phyloP scores from a whole-genome alignment of 2,888 invertebrate genomes.

The Seira sanloemensis region DNA sequence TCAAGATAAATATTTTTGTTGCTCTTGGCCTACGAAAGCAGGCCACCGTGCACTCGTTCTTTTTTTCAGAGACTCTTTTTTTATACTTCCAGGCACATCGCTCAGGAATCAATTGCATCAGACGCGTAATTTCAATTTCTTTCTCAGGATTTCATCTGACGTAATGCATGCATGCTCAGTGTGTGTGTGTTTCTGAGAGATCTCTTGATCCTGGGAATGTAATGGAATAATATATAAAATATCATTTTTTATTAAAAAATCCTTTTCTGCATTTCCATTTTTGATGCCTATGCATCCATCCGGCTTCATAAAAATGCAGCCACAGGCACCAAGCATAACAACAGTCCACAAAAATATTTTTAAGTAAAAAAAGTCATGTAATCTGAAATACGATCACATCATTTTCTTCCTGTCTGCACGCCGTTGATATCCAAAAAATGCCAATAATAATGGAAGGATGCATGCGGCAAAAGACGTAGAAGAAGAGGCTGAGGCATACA shows the following conservation, averaged over 20 bases:
- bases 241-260: slow-evolving; percentile 21
- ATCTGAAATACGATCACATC: slow-evolving; percentile 53
- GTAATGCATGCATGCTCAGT: background rate
- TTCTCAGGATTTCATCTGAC: too few relatives aligned
- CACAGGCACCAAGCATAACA: slow-evolving; percentile 17
- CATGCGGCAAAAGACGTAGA: background rate
- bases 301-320: too few relatives aligned
- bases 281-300: too few relatives aligned
- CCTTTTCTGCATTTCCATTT: background rate
- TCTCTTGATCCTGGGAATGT: background rate
- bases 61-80: too few relatives aligned
- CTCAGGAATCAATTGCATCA: too few relatives aligned
- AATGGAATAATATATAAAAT: slow-evolving; percentile 27
- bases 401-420: slow-evolving; percentile 46
- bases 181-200: background rate
- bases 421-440: slow-evolving; percentile 31
- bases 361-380: slow-evolving; percentile 29
- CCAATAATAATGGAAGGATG: too few relatives aligned
- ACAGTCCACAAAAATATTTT: slow-evolving; percentile 23
- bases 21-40: too few relatives aligned
- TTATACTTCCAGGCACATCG: too few relatives aligned
- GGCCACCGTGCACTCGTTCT: too few relatives aligned
- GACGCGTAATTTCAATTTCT: slow-evolving; percentile 48
- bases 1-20: slow-evolving; percentile 24
- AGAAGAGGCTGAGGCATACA: background rate